A percentile compares a stretch with the other conserved stretches of the same genome.
phyloP scores from a whole-genome alignment of 2,797 vertebrate species.

The Spinibarbus caldwelli region DNA sequence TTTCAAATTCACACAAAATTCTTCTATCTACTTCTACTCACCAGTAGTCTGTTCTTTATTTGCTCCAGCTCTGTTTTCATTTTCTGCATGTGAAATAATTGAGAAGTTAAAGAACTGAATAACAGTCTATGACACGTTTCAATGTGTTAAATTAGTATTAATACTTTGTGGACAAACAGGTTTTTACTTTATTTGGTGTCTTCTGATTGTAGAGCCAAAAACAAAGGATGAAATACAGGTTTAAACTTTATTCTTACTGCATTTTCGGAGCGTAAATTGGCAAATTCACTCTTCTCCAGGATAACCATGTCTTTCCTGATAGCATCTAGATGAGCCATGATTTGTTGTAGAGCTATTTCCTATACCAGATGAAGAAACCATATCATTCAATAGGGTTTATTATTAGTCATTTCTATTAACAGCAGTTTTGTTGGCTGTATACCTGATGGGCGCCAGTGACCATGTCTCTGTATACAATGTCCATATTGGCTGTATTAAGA shows the following conservation, averaged over 20 bases:
- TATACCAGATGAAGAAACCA: conserved; percentile 61
- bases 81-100: conserved; percentile 78
- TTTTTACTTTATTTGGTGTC: neutral
- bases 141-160: neutral
- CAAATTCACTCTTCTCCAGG: conserved; percentile 97
- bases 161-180: neutral
- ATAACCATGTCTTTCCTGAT: conserved; percentile 98
- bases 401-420: neutral
- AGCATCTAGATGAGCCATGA: conserved; percentile 93
- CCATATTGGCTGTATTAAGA: conserved; percentile 87
- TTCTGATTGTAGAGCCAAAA: neutral
- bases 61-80: conserved; percentile 94
- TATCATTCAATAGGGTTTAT: neutral
- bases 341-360: conserved; percentile 92
- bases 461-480: conserved; percentile 94
- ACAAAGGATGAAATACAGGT: neutral
- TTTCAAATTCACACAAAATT: neutral
- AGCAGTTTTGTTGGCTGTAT: conserved; percentile 11
- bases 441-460: conserved; percentile 95
- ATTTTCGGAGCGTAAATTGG: conserved; percentile 92
- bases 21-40: conserved; percentile 69
- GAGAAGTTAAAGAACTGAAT: neutral
- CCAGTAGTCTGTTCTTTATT: conserved; percentile 85
- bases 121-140: neutral
- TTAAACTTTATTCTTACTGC: conserved; percentile 72